phyloP scores from a whole-genome alignment of 2,888 invertebrate genomes.

The Melieria crassipennis region DNA sequence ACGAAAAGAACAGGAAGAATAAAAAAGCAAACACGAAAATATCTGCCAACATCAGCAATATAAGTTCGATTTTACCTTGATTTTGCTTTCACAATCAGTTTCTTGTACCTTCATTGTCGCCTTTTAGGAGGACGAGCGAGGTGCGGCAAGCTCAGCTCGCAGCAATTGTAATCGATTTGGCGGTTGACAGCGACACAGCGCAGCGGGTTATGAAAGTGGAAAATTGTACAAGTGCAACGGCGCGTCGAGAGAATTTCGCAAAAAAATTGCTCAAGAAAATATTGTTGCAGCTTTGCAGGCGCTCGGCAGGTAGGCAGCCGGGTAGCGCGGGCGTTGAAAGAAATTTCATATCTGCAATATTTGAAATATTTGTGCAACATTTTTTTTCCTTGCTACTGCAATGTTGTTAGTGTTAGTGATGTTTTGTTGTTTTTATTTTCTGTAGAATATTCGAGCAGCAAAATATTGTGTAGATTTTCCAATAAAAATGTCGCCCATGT shows the following conservation, averaged over 20 bases:
- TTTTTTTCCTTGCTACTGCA: too few relatives aligned
- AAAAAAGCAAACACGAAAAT: neutral
- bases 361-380: too few relatives aligned
- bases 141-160: neutral
- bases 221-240: constrained; percentile 24
- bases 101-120: constrained; percentile 13
- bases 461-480: constrained; percentile 12
- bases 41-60: constrained; percentile 21
- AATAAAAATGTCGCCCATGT: constrained; percentile 2
- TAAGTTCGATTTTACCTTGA: constrained; percentile 30
- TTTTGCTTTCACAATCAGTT: constrained; percentile 7
- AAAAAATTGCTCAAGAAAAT: constrained; percentile 13
- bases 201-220: constrained; percentile 30
- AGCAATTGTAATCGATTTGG: constrained; percentile 31
- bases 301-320: neutral
- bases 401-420: too few relatives aligned
- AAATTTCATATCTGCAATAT: neutral
- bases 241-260: neutral
- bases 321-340: constrained; percentile 4
- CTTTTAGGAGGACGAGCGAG: constrained; percentile 18
- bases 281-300: constrained; percentile 16
- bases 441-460: neutral
- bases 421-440: too few relatives aligned
- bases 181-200: constrained; percentile 28
- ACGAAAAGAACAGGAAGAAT: neutral